A percentile compares a stretch with the other conserved stretches of the same genome.
These are phyloP conservation scores for Phoeniculus purpureus DNA, from an alignment of 2,797 vertebrate genomes.

Conservation along the genomic window DNA sequence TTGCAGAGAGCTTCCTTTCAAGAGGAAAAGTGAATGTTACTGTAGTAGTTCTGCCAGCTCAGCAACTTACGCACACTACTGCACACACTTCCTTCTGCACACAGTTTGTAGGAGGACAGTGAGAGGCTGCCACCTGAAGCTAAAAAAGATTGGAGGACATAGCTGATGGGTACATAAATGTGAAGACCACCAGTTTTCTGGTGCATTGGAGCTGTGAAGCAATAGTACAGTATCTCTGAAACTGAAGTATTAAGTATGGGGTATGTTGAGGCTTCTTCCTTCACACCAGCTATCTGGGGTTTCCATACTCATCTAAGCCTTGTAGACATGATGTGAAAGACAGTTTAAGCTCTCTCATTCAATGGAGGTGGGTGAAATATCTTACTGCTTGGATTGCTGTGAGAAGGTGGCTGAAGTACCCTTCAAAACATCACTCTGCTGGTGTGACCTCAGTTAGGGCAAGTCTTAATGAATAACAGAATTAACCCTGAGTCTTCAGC, in stretches of 20 bases:
- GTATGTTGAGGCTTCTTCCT: neutral
- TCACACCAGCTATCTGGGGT: neutral
- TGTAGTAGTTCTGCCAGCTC: rapidly evolving
- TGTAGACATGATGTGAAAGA: neutral
- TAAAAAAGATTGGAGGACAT: neutral
- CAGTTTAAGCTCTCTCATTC: neutral
- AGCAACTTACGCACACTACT: neutral
- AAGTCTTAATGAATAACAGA: neutral
- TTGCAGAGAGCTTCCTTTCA: neutral
- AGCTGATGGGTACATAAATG: neutral
- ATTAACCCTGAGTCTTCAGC: neutral
- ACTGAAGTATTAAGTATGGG: neutral
- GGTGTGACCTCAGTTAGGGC: neutral
- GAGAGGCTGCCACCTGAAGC: neutral
- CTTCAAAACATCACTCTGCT: neutral
- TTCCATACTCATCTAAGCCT: neutral
- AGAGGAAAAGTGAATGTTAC: neutral
- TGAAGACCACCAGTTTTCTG: neutral
- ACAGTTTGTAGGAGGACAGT: neutral
- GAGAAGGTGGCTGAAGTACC: neutral
- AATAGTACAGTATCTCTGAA: neutral
- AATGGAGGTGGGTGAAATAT: neutral
- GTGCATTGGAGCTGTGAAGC: neutral
- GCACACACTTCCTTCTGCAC: neutral
- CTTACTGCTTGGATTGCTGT: neutral